These are phyloP conservation scores for Ambastaia sidthimunki DNA, from an alignment of 2,797 vertebrate species.

Conservation along the genomic window DNA sequence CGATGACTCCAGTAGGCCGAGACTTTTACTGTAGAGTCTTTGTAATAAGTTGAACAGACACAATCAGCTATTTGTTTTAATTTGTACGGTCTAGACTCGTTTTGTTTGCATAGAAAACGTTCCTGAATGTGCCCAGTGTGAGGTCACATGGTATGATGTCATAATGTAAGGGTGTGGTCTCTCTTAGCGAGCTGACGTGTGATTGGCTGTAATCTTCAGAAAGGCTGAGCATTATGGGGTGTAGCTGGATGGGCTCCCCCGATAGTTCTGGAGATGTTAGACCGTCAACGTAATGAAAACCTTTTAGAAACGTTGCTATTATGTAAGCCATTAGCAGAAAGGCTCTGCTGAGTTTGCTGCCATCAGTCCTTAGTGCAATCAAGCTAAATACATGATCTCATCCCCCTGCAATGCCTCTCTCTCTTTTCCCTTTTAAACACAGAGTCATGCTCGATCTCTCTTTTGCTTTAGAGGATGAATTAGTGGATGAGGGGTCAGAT, in stretches of 20 bases:
- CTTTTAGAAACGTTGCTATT: slow-evolving; percentile 51
- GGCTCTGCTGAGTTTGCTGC: slow-evolving; percentile 53
- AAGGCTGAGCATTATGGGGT: slow-evolving; percentile 23
- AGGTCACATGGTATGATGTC: slow-evolving; percentile 45
- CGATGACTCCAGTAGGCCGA: neutral
- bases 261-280: slow-evolving; percentile 32
- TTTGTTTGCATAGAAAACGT: neutral
- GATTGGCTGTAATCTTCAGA: slow-evolving; percentile 14
- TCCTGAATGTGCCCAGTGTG: neutral
- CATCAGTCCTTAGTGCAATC: slow-evolving; percentile 70
- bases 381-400: slow-evolving; percentile 84
- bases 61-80: neutral
- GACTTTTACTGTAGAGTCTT: neutral
- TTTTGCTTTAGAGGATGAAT: slow-evolving; percentile 28
- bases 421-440: slow-evolving; percentile 25
- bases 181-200: slow-evolving; percentile 20
- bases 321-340: slow-evolving; percentile 56
- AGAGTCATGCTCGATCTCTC: slow-evolving; percentile 30
- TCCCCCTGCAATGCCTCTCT: slow-evolving; percentile 74
- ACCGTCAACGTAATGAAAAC: slow-evolving; percentile 32
- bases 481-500: slow-evolving; percentile 30
- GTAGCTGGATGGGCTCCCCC: slow-evolving; percentile 12
- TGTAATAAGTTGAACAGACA: neutral
- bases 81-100: neutral
- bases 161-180: slow-evolving; percentile 34